Evolutionary conservation across 2,888 invertebrate genomes (phyloP).

Genomic region (Tiliacea citrago): DNA sequence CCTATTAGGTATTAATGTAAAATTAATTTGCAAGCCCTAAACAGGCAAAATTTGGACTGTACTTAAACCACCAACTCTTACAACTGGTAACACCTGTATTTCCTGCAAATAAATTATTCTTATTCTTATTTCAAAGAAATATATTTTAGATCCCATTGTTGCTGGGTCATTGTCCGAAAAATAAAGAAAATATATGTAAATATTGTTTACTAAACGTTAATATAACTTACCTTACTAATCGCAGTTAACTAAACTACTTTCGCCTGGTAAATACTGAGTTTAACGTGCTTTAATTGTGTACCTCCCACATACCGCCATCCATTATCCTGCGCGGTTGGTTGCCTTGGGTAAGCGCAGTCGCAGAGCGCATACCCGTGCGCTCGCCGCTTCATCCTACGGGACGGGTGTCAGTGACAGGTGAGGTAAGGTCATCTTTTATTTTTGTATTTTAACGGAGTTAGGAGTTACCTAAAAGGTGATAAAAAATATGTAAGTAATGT

Average conservation of each 20-base stretch:
- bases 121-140: too few relatives aligned
- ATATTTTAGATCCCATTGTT: too few relatives aligned
- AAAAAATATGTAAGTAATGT: too few relatives aligned
- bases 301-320: constrained; percentile 68
- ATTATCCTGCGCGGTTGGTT: constrained; percentile 73
- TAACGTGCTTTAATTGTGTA: constrained; percentile 31
- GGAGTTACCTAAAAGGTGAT: too few relatives aligned
- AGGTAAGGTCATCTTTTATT: constrained; percentile 52
- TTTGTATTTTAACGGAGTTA: background rate
- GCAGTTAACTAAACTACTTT: constrained; percentile 9
- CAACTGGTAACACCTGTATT: too few relatives aligned
- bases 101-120: too few relatives aligned
- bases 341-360: constrained; percentile 77
- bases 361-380: constrained; percentile 70
- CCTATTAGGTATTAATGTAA: too few relatives aligned
- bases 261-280: constrained; percentile 27
- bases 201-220: background rate
- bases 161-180: too few relatives aligned
- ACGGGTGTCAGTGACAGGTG: constrained; percentile 56
- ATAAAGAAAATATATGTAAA: too few relatives aligned
- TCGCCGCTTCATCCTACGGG: constrained; percentile 68
- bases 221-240: background rate
- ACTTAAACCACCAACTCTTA: too few relatives aligned
- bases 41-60: too few relatives aligned
- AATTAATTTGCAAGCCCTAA: too few relatives aligned